Percentiles rank a stretch among this genome's conserved stretches.
Conservation (phyloP, 2,113 vertebrate genomes). For the Boleophthalmus pectinirostris region DNA sequence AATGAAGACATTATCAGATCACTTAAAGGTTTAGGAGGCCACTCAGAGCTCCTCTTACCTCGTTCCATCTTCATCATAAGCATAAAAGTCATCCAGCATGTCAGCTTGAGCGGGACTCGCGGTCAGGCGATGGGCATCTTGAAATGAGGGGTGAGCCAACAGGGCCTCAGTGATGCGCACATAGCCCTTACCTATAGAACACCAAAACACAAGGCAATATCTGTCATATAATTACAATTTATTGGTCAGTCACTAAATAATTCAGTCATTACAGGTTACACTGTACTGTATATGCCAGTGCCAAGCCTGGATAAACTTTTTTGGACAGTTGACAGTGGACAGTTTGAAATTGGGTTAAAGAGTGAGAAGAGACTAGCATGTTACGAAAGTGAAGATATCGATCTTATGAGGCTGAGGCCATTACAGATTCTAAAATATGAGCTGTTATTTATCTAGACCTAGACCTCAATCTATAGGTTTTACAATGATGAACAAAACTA, state of each 20-base stretch:
- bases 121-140: slow-evolving; percentile 85
- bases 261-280: neutral
- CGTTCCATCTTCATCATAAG: slow-evolving; percentile 96
- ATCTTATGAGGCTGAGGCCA: too few species aligned
- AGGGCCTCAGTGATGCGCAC: slow-evolving; percentile 94
- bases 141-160: slow-evolving; percentile 87
- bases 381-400: neutral
- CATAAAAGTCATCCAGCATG: slow-evolving; percentile 95
- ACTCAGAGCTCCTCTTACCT: slow-evolving; percentile 59
- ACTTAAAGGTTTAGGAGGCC: neutral
- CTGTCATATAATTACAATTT: neutral
- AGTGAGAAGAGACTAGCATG: neutral
- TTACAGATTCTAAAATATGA: neutral
- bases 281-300: neutral
- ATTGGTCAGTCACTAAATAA: neutral
- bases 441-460: neutral
- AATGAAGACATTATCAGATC: neutral
- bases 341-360: neutral
- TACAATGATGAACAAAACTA: too few species aligned
- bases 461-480: neutral
- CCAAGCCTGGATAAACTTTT: neutral
- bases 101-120: slow-evolving; percentile 90
- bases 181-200: slow-evolving; percentile 86
- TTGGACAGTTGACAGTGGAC: neutral
- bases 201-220: neutral